A percentile compares a stretch with the other conserved stretches of the same genome.
phyloP scores from a whole-genome alignment of 2,113 vertebrate genomes.

The Nettapus auritus region DNA sequence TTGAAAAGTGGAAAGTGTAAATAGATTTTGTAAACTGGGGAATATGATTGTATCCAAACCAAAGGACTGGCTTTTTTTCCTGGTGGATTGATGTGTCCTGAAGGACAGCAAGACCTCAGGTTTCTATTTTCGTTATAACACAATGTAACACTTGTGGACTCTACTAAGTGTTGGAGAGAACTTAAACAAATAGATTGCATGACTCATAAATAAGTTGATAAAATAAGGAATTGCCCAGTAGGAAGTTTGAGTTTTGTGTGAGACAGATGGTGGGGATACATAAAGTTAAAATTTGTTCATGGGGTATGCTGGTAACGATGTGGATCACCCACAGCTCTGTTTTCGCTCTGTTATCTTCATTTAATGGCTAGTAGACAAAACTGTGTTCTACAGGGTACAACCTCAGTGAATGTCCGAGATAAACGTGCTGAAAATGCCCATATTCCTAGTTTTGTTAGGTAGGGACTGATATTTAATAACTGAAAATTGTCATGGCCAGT shows the following conservation, averaged over 20 bases:
- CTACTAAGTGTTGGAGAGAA: neutral
- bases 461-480: neutral
- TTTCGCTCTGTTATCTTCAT: neutral
- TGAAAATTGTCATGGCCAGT: neutral
- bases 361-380: neutral
- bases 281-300: neutral
- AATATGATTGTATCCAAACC: neutral
- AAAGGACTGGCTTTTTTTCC: neutral
- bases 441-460: neutral
- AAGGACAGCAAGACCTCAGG: neutral
- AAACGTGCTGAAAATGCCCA: neutral
- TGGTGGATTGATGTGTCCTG: neutral
- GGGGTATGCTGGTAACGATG: neutral
- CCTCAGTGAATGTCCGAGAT: neutral
- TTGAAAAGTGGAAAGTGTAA: neutral
- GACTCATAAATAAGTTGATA: neutral
- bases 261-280: neutral
- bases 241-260: neutral
- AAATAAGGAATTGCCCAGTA: neutral
- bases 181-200: neutral
- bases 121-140: neutral
- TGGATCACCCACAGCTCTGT: neutral
- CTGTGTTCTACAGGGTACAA: neutral
- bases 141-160: neutral
- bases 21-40: neutral